phyloP scores from a whole-genome alignment of 2,113 vertebrate genomes.

The Ptychochromis oligacanthus region DNA sequence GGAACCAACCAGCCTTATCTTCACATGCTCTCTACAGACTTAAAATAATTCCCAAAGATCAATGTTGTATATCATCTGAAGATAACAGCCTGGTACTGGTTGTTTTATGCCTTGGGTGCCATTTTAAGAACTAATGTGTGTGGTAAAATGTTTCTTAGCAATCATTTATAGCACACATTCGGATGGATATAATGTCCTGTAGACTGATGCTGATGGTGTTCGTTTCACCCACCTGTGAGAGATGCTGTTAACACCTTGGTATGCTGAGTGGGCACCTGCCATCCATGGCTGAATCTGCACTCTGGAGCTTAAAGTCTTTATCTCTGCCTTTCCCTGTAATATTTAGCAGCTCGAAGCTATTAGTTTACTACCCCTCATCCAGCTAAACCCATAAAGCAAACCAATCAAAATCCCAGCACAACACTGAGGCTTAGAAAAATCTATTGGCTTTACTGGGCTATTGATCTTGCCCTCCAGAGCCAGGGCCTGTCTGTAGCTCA shows the following conservation, averaged over 20 bases:
- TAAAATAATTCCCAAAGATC: neutral
- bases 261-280: slow-evolving; percentile 65
- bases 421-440: slow-evolving; percentile 60
- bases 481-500: slow-evolving; percentile 41
- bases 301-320: slow-evolving; percentile 57
- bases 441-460: slow-evolving; percentile 63
- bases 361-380: slow-evolving; percentile 57
- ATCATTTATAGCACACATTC: slow-evolving; percentile 23
- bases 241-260: slow-evolving; percentile 4
- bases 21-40: neutral
- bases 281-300: slow-evolving; percentile 57
- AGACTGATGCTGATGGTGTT: slow-evolving; percentile 24
- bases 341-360: slow-evolving; percentile 66
- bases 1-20: too few relatives aligned
- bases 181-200: slow-evolving; percentile 22
- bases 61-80: neutral
- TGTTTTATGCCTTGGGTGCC: slow-evolving; percentile 1
- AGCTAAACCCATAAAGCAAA: slow-evolving; percentile 67
- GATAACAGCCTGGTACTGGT: neutral
- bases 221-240: slow-evolving; percentile 13
- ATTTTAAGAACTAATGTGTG: neutral
- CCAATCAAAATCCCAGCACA: slow-evolving; percentile 62
- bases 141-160: neutral
- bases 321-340: slow-evolving; percentile 49
- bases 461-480: slow-evolving; percentile 63